These are phyloP conservation scores for Ephialtes manifestator DNA, from an alignment of 2,888 invertebrate genomes.

Conservation along the genomic window DNA sequence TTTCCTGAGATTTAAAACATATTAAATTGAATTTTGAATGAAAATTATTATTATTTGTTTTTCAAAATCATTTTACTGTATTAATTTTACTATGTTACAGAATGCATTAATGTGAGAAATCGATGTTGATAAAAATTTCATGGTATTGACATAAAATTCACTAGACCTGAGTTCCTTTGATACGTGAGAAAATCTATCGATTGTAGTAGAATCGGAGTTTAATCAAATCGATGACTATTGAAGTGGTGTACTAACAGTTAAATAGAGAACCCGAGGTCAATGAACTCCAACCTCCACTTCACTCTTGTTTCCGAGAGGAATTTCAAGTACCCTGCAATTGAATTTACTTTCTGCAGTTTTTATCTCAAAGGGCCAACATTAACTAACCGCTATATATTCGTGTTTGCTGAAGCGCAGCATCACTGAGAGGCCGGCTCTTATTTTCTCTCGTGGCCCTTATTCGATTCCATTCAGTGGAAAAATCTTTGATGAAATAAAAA, in stretches of 20 bases:
- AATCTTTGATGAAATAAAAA: conserved; percentile 31
- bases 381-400: background rate
- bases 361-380: background rate
- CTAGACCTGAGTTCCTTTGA: background rate
- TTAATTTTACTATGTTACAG: too few species aligned
- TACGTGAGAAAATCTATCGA: too few species aligned
- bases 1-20: too few species aligned
- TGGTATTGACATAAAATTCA: too few species aligned
- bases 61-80: background rate
- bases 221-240: conserved; percentile 26
- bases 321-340: conserved; percentile 7
- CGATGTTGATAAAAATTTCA: background rate
- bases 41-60: too few species aligned
- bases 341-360: background rate
- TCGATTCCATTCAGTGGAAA: background rate
- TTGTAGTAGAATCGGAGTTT: background rate
- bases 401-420: background rate
- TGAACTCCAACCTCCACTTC: background rate
- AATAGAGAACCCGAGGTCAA: conserved; percentile 19
- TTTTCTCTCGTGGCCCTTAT: background rate
- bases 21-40: background rate
- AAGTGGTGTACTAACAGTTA: conserved; percentile 17
- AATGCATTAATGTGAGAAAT: too few species aligned
- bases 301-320: background rate
- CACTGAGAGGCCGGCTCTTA: background rate